Base-by-base conservation (phyloP, 2,888 invertebrate genomes). In the Ectemnius continuus region DNA sequence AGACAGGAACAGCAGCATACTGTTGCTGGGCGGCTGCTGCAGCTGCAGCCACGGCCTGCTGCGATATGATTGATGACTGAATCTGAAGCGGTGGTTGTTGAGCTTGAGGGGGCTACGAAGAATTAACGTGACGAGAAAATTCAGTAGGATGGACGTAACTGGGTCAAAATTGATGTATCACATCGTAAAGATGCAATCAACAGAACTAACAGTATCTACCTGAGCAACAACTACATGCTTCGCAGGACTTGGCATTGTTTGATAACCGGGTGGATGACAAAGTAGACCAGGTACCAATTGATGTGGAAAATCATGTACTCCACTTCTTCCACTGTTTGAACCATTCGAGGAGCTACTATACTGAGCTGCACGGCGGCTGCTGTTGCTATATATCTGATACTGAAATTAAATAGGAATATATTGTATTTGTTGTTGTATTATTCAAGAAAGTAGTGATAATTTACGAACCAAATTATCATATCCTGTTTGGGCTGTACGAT, bases 201-300 rank as follows among this genome's bases (percentile, higher is more conserved):
- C 60, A 69, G 45, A 6, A 62, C 8, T 52, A 61, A 65, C 61
- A 20, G 36, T 63, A 78, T 76, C 81, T 77, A 89, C 89, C 82
- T 91, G 91, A 28, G 93, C 93, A 47, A 94, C 94, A 57, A 95
- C 94, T 78, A 95, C 94, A 85, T 94, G 94, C 87, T 95, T 94
- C 4, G 94, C 93, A 47, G 95, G 95, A 65, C 95, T 95, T 67
- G 94, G 94, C 92, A 94, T 93, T 23, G 94, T 94, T 92, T 97
- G 97, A 88, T 98, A 97, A 20, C 95, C 95, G 57, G 96, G 96
- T 14, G 91, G 90, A 87, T 97, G 97, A 91, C 98, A 98, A 67
- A 98, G 93, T 87, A 98, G 96, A 61, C 98, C 97, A n/a, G 97
- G 97, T 48, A 98, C 97, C 91, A 98, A 93, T 91, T 97, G 96